Evolutionary conservation across 2,888 invertebrate genomes (phyloP), one percentile per base, ranked within the genome.

Genomic region (Agrypnus murinus): DNA sequence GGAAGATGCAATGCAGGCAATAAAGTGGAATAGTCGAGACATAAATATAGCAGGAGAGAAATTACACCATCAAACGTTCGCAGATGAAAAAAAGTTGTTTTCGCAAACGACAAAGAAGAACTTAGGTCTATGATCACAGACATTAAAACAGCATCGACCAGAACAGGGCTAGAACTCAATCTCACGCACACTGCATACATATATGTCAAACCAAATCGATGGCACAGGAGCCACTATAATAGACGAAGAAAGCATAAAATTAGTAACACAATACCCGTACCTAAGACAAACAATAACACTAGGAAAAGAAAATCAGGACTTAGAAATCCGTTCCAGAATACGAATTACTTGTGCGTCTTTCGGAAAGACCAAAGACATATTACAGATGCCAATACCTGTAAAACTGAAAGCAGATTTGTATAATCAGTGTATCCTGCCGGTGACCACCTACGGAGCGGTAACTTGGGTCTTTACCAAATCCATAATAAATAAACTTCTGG

Each of bases 31-130:
- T 34, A 9, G 34, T n/a, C 8, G 5, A 40, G 40, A n/a, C n/a
- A 40, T 40, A 40, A 4, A 40, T n/a, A 40, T 40, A 40, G 8
- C n/a, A n/a, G 40, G 40, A 40, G 40, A 40, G n/a, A 6, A 7
- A 40, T n/a, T 40, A 40, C 40, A 40, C 40, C 40, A 40, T 40
- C n/a, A n/a, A 40, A 40, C n/a, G 40, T 40, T 40, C n/a, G 3
- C 40, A n/a, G 40, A 10, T n/a, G 40, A 40, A 4, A 40, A n/a
- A n/a, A n/a, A n/a, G 40, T 9, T 40, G n/a, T 40, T 10, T 6
- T 40, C n/a, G 40, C 40, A 40, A 40, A 40, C n/a, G 40, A 4
- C 40, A 40, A 40, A 40, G 40, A 40, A 40, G 40, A 40, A 40
- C 10, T 40, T 9, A n/a, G n/a, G 40, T n/a, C 7, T n/a, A 40